Conservation (phyloP, 2,797 vertebrate species). For the Xiphorhynchus erythropygius region DNA sequence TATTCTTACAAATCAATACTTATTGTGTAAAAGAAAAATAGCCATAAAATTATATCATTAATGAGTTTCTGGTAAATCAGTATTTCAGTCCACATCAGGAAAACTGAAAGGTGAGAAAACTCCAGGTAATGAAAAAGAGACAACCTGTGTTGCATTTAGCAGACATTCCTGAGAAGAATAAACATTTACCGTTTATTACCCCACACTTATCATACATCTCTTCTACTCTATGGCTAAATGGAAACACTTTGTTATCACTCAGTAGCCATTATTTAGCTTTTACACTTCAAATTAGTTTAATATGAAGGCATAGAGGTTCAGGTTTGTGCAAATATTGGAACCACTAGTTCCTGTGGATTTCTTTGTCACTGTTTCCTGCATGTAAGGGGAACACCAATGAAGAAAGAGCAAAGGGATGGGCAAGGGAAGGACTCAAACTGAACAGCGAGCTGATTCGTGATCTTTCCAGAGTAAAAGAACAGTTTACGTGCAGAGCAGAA, state of each 20-base stretch:
- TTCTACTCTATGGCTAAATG: not conserved
- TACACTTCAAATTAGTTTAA: not conserved
- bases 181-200: not conserved
- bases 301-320: not conserved
- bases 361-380: not conserved
- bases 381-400: not conserved
- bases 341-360: not conserved
- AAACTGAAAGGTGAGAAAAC: not conserved
- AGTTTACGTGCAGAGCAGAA: not conserved
- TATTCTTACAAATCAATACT: constrained; percentile 14
- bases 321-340: not conserved
- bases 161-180: not conserved
- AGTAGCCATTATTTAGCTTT: not conserved
- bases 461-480: not conserved
- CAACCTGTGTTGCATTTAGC: accelerated
- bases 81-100: not conserved
- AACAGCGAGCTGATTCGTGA: accelerated
- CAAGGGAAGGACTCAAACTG: not conserved
- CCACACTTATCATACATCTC: not conserved
- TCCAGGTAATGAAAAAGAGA: not conserved
- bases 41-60: not conserved
- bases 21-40: not conserved
- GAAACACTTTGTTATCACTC: not conserved
- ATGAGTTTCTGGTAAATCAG: not conserved
- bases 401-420: not conserved